Percentiles rank a stretch among this genome's conserved stretches.
Conservation (phyloP, 2,888 invertebrate genomes). For the Caenorhabditis auriculariae region DNA sequence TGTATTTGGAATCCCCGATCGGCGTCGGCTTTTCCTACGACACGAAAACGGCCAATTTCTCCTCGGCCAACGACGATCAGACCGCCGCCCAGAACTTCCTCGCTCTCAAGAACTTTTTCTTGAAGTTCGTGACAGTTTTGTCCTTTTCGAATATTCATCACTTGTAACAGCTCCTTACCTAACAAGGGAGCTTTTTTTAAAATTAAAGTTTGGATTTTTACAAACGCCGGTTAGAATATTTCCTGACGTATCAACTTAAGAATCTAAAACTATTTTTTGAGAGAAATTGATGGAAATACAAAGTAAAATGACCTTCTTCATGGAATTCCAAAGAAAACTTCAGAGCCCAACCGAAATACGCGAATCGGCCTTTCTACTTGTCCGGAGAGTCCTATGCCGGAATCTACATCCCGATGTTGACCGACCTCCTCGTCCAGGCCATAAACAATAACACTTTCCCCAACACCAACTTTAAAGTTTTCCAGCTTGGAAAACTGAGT, state of each 20-base stretch:
- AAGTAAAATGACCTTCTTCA: too few species aligned
- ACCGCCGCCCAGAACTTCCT: conserved; percentile 64
- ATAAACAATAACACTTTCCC: conserved; percentile 40
- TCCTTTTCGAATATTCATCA: too few species aligned
- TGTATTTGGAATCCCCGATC: conserved; percentile 68
- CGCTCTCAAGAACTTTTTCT: conserved; percentile 67
- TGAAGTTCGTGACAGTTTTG: conserved; percentile 62
- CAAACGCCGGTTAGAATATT: too few species aligned
- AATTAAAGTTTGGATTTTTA: too few species aligned
- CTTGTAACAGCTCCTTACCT: too few species aligned
- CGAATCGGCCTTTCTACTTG: conserved; percentile 65
- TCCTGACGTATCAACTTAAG: too few species aligned
- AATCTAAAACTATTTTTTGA: too few species aligned
- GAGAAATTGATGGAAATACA: conserved; percentile 7
- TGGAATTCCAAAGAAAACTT: background rate
- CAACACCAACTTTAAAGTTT: conserved; percentile 48
- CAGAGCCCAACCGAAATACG: conserved; percentile 64
- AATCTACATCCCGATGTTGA: conserved; percentile 66
- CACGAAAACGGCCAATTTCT: conserved; percentile 21
- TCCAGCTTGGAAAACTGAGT: background rate
- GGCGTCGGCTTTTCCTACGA: conserved; percentile 63
- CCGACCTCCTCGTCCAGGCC: conserved; percentile 59
- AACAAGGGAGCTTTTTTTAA: too few species aligned
- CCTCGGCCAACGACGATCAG: conserved; percentile 47
- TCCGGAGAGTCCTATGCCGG: conserved; percentile 68